Evolutionary conservation across 2,888 invertebrate species (phyloP).

Genomic region (Protula sp.): DNA sequence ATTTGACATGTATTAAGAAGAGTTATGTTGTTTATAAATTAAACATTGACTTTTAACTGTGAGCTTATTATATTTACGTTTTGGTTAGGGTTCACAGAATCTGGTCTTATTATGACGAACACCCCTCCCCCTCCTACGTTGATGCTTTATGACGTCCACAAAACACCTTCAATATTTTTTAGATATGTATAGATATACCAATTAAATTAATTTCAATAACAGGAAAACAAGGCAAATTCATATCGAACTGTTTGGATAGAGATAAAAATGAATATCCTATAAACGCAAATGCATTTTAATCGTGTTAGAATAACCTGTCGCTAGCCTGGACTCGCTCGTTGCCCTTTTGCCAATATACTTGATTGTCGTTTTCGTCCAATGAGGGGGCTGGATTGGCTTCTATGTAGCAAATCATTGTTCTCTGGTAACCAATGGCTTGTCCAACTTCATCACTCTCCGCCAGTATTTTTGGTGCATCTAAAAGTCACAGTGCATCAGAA

Average conservation of each 20-base stretch:
- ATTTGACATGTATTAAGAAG: no score
- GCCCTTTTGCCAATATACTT: conserved; percentile 16
- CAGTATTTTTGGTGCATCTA: conserved; percentile 16
- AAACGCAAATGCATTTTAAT: neutral
- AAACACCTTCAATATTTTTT: no score
- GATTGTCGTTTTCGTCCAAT: conserved; percentile 1
- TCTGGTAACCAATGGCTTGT: conserved; percentile 19
- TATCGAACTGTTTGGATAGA: neutral
- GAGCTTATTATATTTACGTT: no score
- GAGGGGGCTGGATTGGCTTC: conserved; percentile 19
- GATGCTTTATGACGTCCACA: no score
- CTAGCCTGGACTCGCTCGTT: neutral
- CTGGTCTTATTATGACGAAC: no score
- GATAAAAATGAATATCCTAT: neutral
- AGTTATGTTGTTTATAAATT: neutral
- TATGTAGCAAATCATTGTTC: conserved; percentile 17
- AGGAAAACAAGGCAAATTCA: no score
- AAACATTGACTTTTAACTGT: no score
- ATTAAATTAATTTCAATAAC: no score
- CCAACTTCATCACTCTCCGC: conserved; percentile 3
- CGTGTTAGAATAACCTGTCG: neutral
- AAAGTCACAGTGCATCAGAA: no score
- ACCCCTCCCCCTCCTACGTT: no score
- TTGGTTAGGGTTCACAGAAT: no score
- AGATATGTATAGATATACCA: no score